A percentile compares a stretch with the other conserved stretches of the same genome.
phyloP scores from a whole-genome alignment of 2,888 invertebrate species.

The Mellilla xanthometata region DNA sequence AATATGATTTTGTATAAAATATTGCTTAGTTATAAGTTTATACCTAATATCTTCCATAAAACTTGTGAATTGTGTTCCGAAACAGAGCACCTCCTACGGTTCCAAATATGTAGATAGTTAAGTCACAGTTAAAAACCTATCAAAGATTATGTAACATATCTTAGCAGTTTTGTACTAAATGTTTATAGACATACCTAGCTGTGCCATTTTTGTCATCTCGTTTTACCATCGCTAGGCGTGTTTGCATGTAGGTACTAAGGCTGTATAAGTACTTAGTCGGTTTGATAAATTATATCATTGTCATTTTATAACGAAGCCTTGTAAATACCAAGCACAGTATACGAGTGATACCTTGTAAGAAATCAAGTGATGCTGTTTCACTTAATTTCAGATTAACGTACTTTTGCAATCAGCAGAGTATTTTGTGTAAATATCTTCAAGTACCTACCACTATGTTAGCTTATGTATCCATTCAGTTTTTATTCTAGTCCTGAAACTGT shows the following conservation, averaged over 20 bases:
- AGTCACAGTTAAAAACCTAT: slow-evolving; percentile 30
- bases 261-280: slow-evolving; percentile 10
- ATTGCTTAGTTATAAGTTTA: slow-evolving; percentile 42
- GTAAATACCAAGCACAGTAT: slow-evolving; percentile 11
- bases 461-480: slow-evolving; percentile 41
- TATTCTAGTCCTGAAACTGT: slow-evolving; percentile 64
- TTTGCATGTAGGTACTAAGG: slow-evolving; percentile 15
- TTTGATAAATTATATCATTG: slow-evolving; percentile 7
- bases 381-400: slow-evolving; percentile 12
- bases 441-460: slow-evolving; percentile 25
- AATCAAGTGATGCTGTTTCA: background rate
- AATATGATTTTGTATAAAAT: slow-evolving; percentile 42
- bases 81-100: slow-evolving; percentile 41
- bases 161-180: slow-evolving; percentile 29
- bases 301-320: slow-evolving; percentile 9
- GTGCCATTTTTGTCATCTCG: slow-evolving; percentile 42
- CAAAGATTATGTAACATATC: slow-evolving; percentile 26
- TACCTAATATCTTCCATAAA: slow-evolving; percentile 58
- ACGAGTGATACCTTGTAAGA: background rate
- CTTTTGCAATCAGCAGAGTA: slow-evolving; percentile 12
- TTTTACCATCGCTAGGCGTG: slow-evolving; percentile 21
- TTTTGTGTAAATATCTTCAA: slow-evolving; percentile 10
- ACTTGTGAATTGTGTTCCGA: slow-evolving; percentile 42
- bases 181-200: slow-evolving; percentile 30
- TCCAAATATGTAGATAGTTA: slow-evolving; percentile 42